Evolutionary conservation across 2,113 vertebrate genomes (phyloP).

Genomic region (Acanthochromis polyacanthus): DNA sequence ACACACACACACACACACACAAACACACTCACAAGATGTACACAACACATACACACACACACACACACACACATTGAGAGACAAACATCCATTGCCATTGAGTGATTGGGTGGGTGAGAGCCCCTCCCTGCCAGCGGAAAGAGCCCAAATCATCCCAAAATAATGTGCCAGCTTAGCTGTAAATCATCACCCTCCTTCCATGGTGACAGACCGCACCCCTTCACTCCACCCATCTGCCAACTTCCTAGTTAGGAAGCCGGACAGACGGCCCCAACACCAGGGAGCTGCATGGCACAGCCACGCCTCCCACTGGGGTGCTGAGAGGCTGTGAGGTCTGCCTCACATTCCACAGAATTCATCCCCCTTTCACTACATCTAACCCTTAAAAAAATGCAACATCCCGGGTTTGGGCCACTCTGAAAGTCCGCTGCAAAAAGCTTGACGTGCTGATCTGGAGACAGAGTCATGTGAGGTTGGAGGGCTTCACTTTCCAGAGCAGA

Average conservation of each 20-base stretch:
- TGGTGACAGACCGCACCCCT: slow-evolving; percentile 64
- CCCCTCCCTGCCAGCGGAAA: slow-evolving; percentile 93
- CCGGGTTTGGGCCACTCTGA: slow-evolving; percentile 76
- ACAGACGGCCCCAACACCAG: slow-evolving; percentile 73
- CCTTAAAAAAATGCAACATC: slow-evolving; percentile 79
- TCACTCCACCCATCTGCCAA: slow-evolving; percentile 42
- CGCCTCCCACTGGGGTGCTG: slow-evolving; percentile 52
- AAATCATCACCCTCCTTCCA: slow-evolving; percentile 82
- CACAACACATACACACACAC: slow-evolving; percentile 33
- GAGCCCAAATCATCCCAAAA: slow-evolving; percentile 83
- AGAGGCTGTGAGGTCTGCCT: slow-evolving; percentile 43
- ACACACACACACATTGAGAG: slow-evolving; percentile 51
- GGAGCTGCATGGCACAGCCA: slow-evolving; percentile 68
- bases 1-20: slow-evolving; percentile 43
- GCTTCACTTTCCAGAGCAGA: slow-evolving; percentile 12
- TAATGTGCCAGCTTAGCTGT: slow-evolving; percentile 83
- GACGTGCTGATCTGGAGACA: slow-evolving; percentile 56
- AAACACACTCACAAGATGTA: slow-evolving; percentile 26
- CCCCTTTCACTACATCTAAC: slow-evolving; percentile 60
- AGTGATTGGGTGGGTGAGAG: slow-evolving; percentile 78
- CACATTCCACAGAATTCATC: slow-evolving; percentile 51
- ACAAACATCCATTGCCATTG: slow-evolving; percentile 68
- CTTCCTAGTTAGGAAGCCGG: slow-evolving; percentile 64
- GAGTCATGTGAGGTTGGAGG: slow-evolving; percentile 19
- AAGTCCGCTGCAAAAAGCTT: slow-evolving; percentile 58